Evolutionary conservation across 2,797 vertebrate genomes (phyloP), one percentile per base, ranked within the genome.

Genomic region (Neostethus bicornis): DNA sequence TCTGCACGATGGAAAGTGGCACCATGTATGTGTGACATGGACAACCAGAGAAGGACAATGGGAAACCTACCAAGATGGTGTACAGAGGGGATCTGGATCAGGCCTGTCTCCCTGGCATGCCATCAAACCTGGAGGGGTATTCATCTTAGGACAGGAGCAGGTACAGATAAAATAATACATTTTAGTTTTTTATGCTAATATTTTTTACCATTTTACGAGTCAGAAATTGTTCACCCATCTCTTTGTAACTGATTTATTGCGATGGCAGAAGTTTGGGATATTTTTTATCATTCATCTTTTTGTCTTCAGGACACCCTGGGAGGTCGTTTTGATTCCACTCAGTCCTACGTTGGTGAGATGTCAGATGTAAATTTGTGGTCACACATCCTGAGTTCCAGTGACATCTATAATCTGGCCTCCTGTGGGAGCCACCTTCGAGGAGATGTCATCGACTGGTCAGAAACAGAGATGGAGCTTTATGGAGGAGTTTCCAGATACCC

Each of bases 101-200:
- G 90, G 90, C 46, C 87, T 91, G 0, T 91, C 91, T 0, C 76
- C 89, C n/a, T 91, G 93, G 91, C 93, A 92, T 50, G 85, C 93
- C 9, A 91, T 95, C 77, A 94, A 91, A 78, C 85, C 94, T 10
- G 92, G 93, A 41, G 93, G 94, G 3, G 88, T 94, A 45, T 94
- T 95, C 66, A 86, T 95, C 66, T 80, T 95, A 63, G 94, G 94
- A 48, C 94, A 95, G 75, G 93, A 95, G 51, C 94, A 95, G 93
- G 94, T 95, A 66, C 79, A 41, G 19, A 24, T 10, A 14, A 44
- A 4, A 1, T 9, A n/a, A 17, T 16, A 37, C 37, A 17, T 16
- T 23, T 3, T 20, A 1, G 8, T 41, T 31, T 39, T 4, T 16
- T 24, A 8, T 29, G 14, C 4, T 17, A 8, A 12, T n/a, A n/a